Percentiles rank a stretch among this genome's conserved stretches.
phyloP scores from a whole-genome alignment of 2,888 invertebrate genomes.

The Sipha maydis region DNA sequence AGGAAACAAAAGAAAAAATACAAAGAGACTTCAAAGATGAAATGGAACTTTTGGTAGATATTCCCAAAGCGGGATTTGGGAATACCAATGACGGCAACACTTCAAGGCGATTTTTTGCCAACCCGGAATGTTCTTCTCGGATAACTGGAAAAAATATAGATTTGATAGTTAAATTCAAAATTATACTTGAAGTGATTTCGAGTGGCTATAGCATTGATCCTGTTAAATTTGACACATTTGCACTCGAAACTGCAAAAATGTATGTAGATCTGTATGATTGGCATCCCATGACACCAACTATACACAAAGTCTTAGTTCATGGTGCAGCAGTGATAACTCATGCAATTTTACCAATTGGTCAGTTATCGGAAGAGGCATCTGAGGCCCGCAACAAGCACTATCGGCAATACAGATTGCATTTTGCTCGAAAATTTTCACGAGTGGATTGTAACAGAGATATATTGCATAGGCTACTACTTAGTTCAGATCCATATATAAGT shows the following conservation, averaged over 20 bases:
- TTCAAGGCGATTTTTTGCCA: too few relatives aligned
- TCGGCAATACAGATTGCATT: conserved; percentile 29
- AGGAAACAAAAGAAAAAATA: too few relatives aligned
- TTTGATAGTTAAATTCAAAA: too few relatives aligned
- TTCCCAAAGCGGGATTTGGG: too few relatives aligned
- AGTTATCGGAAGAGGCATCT: conserved; percentile 7
- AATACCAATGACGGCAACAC: too few relatives aligned
- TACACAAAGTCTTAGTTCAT: conserved; percentile 32
- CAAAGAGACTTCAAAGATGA: too few relatives aligned
- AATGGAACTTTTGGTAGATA: too few relatives aligned
- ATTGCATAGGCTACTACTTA: conserved; percentile 64
- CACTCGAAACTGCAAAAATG: not conserved
- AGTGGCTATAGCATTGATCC: not conserved
- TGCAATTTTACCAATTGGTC: not conserved
- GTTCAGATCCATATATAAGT: conserved; percentile 65
- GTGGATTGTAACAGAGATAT: conserved; percentile 63
- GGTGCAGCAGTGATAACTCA: conserved; percentile 1
- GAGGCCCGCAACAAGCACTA: conserved; percentile 17
- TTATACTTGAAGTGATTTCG: too few relatives aligned
- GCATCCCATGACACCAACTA: conserved; percentile 34
- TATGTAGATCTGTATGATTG: conserved; percentile 26
- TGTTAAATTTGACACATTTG: not conserved
- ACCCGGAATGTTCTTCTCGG: too few relatives aligned
- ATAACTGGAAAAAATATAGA: too few relatives aligned
- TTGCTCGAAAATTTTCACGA: conserved; percentile 65